Base-by-base conservation (phyloP, 2,888 invertebrate species). In the Laothoe populi region DNA sequence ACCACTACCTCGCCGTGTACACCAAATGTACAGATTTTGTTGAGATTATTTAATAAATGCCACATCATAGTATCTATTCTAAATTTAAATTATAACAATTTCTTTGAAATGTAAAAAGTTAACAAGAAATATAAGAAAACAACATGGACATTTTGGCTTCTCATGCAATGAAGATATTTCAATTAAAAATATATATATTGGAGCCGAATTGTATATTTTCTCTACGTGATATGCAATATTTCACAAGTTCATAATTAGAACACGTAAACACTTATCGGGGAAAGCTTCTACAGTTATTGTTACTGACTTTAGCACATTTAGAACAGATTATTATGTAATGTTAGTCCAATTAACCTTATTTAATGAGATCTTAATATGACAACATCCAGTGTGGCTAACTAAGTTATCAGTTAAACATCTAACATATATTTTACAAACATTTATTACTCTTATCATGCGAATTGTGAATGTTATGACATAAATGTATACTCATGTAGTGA, bases 21-120 rank as follows among this genome's bases (percentile, higher is more conserved):
- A 81, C 68, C 74, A 31, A 64, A 64, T 62, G 60, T 67, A 57
- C 35, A 40, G 42, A 24, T 58, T 40, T 63, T 68, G 68, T 71
- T 78, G 81, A 79, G 82, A 78, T 82, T 81, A 78, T 78, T 79
- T 78, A 78, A 79, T 84, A 84, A 84, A 84, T 85, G 84, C 84
- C 78, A 79, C 73, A 70, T 73, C 69, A 74, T 72, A 73, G 63
- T 71, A 71, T 67, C 67, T 72, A 72, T 64, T 72, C 67, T 75
- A 76, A 53, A 62, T 24, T 53, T 66, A 70, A 74, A 70, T 71
- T 72, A 65, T 69, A 71, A 74, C 66, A 70, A 64, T 63, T 71
- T 70, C 64, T 61, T 65, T 62, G 40, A 72, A 73, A 66, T 64
- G 64, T 57, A 66, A 71, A 67, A 2, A 68, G 64, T 61, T 64